Percentiles rank a stretch among this genome's conserved stretches.
phyloP scores from a whole-genome alignment of 1,140 invertebrate genomes.

The Pachyrhynchus sulphureomaculatus region DNA sequence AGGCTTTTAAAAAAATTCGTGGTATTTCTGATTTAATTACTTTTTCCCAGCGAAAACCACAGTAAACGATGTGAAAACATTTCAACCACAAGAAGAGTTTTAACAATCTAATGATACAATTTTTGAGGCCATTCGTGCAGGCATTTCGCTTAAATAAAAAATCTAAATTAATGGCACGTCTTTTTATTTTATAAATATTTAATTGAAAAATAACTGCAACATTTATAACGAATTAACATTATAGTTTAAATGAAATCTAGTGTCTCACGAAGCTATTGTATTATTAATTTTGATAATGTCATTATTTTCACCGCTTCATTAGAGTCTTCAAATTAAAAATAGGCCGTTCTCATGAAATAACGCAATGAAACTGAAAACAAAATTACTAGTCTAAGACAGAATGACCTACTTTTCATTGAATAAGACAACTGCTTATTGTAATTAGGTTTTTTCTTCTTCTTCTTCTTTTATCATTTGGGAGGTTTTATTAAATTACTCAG shows the following conservation, averaged over 20 bases:
- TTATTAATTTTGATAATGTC: neutral
- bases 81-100: conserved; percentile 6
- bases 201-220: too few species aligned
- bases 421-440: conserved; percentile 15
- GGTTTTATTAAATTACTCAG: conserved; percentile 3
- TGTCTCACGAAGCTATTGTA: conserved; percentile 9
- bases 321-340: neutral
- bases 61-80: conserved; percentile 8
- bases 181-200: too few species aligned
- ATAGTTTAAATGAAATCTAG: neutral
- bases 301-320: conserved; percentile 9
- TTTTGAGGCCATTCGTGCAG: too few species aligned
- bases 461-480: too few species aligned
- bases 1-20: conserved; percentile 6
- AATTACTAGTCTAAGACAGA: neutral
- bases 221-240: neutral
- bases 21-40: conserved; percentile 14
- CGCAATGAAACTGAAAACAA: conserved; percentile 15
- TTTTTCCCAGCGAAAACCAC: conserved; percentile 7
- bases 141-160: too few species aligned
- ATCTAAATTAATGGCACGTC: too few species aligned
- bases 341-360: conserved; percentile 17
- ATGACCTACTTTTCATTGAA: conserved; percentile 15
- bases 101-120: neutral
- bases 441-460: neutral